These are phyloP conservation scores for Nephrocerus scutellatus DNA, from an alignment of 2,888 invertebrate genomes.

Conservation along the genomic window DNA sequence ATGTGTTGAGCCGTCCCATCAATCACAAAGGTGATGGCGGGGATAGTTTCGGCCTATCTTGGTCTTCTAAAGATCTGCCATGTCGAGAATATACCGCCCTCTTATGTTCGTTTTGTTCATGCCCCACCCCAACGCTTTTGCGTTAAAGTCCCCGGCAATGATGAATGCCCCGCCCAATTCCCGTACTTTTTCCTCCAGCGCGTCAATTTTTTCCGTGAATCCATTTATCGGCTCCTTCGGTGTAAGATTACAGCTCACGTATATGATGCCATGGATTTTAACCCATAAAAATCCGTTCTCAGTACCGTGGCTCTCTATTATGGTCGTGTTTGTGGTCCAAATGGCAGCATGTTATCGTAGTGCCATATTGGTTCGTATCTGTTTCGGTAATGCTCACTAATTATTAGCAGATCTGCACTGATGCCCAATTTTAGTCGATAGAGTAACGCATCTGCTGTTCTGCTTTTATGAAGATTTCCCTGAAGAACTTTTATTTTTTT, in stretches of 20 bases:
- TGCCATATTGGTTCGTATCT: background rate
- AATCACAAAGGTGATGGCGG: conserved; percentile 2
- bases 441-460: conserved; percentile 5
- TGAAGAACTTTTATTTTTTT: conserved; percentile 1
- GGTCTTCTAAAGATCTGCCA: conserved; percentile 10
- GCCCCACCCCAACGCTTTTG: conserved; percentile 1
- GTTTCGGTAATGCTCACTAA: conserved; percentile 3
- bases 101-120: background rate
- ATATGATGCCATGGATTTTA: background rate
- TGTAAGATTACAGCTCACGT: conserved; percentile 1
- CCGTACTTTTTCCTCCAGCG: conserved; percentile 1
- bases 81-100: conserved; percentile 6
- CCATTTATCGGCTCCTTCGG: background rate
- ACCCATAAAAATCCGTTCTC: conserved; percentile 1
- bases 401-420: conserved; percentile 1
- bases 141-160: conserved; percentile 7
- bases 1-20: background rate
- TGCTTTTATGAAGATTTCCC: conserved; percentile 6
- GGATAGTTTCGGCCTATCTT: conserved; percentile 2
- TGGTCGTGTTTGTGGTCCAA: background rate
- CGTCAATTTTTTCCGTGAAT: conserved; percentile 1
- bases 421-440: background rate
- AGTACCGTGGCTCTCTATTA: background rate
- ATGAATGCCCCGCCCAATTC: background rate
- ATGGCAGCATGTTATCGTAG: background rate